phyloP scores from a whole-genome alignment of 1,140 invertebrate species.

The Holotrichia oblita region DNA sequence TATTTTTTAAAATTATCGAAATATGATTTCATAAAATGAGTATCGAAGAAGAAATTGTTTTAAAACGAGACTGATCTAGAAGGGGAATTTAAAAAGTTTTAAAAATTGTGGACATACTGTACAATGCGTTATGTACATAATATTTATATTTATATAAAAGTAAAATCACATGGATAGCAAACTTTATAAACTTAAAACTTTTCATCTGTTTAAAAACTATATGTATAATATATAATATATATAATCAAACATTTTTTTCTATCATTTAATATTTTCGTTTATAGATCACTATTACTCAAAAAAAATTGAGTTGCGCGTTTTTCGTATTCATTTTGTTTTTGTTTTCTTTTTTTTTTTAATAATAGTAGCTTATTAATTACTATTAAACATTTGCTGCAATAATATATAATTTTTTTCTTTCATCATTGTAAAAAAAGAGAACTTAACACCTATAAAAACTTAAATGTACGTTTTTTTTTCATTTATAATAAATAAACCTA shows the following conservation, averaged over 20 bases:
- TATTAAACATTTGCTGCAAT: slow-evolving; percentile 7
- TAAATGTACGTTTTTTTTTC: slow-evolving; percentile 10
- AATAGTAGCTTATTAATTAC: neutral
- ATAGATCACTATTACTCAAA: slow-evolving; percentile 25
- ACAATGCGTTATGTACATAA: slow-evolving; percentile 1
- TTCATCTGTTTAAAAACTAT: slow-evolving; percentile 33
- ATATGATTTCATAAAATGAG: slow-evolving; percentile 42
- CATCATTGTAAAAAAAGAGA: slow-evolving; percentile 33
- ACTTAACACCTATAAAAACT: slow-evolving; percentile 37
- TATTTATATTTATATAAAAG: slow-evolving; percentile 50
- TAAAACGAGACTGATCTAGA: too few species aligned
- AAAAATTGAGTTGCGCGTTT: neutral
- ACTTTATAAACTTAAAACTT: slow-evolving; percentile 47
- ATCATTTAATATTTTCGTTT: neutral
- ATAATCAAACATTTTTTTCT: slow-evolving; percentile 28
- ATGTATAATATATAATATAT: slow-evolving; percentile 28
- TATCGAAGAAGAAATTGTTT: neutral
- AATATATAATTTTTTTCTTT: slow-evolving; percentile 8
- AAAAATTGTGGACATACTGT: slow-evolving; percentile 22
- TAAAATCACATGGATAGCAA: slow-evolving; percentile 57
- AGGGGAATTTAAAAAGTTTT: neutral
- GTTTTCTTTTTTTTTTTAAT: neutral
- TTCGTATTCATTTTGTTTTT: neutral
- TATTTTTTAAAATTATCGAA: slow-evolving; percentile 46
- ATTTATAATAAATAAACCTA: slow-evolving; percentile 40